Evolutionary conservation across 1,140 invertebrate genomes (phyloP), one percentile per base, ranked within the genome.

Genomic region (Mycetomoellerius zeteki): DNA sequence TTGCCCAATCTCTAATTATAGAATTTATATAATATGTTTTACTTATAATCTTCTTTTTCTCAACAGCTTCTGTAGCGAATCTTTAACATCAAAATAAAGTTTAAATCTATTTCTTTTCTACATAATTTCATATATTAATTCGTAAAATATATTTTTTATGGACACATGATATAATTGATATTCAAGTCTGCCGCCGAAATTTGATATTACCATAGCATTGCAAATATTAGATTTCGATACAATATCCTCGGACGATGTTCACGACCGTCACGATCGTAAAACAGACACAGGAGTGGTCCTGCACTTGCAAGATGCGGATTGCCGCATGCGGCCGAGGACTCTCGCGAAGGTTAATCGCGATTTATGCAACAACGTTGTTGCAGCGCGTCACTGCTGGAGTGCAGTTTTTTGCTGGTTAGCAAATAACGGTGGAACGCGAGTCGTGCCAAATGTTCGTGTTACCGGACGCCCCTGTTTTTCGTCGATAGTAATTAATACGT

Each of bases 361-460:
- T 90, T 90, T 84, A 87, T 76, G 72, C 77, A 71, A 85, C 21
- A 64, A 85, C 54, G 27, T 47, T 84, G 43, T 85, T 77, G 82
- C 81, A 7, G 47, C 27, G 67, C 67, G 7, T 21, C 72, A 37
- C 10, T 8, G 37, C 27, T 47, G 4, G 24, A 19, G 16, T 52
- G 24, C 52, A 50, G 21, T 88, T 89, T 89, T 69, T 89, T 88
- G 86, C 37, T 10, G 47, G 47, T 69, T 37, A 58, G 37, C 72
- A 62, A 60, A 50, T 52, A 71, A 75, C 67, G 27, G 30, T 19
- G 30, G 16, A 30, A 75, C 19, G 81, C 76, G 76, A 89, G 27
- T 43, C 76, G 88, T 91, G 90, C 90, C 90, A 91, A 91, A 88
- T 89, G 60, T 62, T 73, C 85, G 54, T 91, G 90, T 91, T 75